These are phyloP conservation scores for Ostrea denselamellosa DNA, from an alignment of 1,140 invertebrate species.

Conservation along the genomic window DNA sequence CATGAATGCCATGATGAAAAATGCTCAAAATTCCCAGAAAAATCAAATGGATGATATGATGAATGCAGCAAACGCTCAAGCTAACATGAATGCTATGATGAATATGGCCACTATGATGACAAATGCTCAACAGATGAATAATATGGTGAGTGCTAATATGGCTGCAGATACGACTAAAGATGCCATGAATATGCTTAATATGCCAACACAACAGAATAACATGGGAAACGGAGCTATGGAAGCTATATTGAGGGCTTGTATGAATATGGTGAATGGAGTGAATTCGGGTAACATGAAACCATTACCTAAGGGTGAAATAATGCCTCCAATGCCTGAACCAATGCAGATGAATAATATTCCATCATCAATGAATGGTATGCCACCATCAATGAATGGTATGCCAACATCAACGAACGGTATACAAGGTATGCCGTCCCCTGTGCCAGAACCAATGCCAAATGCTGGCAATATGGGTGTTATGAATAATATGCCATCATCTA, in stretches of 20 bases:
- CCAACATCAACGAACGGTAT: no score
- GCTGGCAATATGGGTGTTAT: no score
- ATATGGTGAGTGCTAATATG: neutral
- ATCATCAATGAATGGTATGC: neutral
- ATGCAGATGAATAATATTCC: neutral
- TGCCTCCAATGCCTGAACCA: constrained; percentile 12
- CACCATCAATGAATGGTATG: no score
- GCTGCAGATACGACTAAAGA: neutral
- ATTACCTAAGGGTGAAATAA: neutral
- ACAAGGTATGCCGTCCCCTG: no score
- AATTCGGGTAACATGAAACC: neutral
- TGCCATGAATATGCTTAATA: neutral
- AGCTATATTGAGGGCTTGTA: constrained; percentile 1
- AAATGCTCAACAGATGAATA: neutral
- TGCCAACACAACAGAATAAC: neutral
- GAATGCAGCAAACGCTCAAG: neutral
- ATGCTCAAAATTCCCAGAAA: neutral
- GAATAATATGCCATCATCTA: neutral
- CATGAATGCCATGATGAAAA: constrained; percentile 26
- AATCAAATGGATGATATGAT: neutral
- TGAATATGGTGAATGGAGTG: constrained; percentile 12
- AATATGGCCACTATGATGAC: neutral
- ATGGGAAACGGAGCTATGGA: neutral
- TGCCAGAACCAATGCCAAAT: neutral
- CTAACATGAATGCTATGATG: neutral